Evolutionary conservation across 2,113 vertebrate species (phyloP).

Genomic region (Carlito syrichta): DNA sequence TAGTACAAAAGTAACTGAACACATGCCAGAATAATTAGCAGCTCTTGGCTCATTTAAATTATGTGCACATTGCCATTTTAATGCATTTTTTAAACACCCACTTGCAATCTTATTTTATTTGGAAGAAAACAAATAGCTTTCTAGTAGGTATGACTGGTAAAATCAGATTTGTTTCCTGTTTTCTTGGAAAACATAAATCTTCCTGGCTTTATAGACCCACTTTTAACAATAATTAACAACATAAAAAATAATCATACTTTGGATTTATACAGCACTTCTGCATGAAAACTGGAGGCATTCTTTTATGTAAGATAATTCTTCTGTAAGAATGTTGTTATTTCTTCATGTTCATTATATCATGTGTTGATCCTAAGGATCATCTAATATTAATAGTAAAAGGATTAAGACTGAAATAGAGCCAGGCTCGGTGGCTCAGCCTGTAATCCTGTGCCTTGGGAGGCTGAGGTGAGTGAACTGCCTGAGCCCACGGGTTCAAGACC

Average conservation of each 20-base stretch:
- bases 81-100: slow-evolving; percentile 67
- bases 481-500: no score
- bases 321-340: neutral
- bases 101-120: slow-evolving; percentile 66
- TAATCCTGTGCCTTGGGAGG: no score
- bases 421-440: no score
- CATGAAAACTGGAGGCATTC: neutral
- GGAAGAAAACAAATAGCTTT: slow-evolving; percentile 66
- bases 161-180: slow-evolving; percentile 16
- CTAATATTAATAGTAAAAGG: slow-evolving; percentile 29
- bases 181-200: slow-evolving; percentile 32
- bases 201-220: slow-evolving; percentile 27
- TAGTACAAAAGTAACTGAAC: slow-evolving; percentile 76
- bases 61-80: slow-evolving; percentile 71
- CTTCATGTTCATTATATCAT: neutral
- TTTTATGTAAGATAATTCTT: neutral
- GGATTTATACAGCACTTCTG: neutral
- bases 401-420: slow-evolving; percentile 31
- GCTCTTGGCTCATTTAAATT: slow-evolving; percentile 74
- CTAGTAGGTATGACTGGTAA: slow-evolving; percentile 51
- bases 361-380: neutral
- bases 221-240: slow-evolving; percentile 62
- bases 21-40: slow-evolving; percentile 76
- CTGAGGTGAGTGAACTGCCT: no score
- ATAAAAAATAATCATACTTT: slow-evolving; percentile 33